Evolutionary conservation across 2,888 invertebrate species (phyloP), one percentile per base, ranked within the genome.

Genomic region (Nomada lathburiana): DNA sequence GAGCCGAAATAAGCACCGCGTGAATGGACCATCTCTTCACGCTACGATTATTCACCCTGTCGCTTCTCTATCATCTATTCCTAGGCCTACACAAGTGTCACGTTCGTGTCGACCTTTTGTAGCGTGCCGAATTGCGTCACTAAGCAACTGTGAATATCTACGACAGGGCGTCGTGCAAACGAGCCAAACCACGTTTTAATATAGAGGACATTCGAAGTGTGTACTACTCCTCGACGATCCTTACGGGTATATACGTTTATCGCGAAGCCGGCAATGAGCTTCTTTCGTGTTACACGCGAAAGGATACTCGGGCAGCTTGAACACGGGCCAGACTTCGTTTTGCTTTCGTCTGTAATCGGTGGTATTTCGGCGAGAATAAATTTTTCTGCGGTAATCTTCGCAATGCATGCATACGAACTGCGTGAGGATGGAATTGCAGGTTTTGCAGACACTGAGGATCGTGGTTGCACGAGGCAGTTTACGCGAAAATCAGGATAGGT

Each of bases 231-330:
- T 9, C 11, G 10, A 29, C 16, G 47, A 52, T 68, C 77, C 77
- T 77, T 60, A 69, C 26, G 44, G 44, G 36, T 10, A 1, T 7
- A 36, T 5, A 36, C 55, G 60, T 72, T 64, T 75, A 68, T 72
- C 71, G 70, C 9, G 59, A 63, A 50, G 52, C 55, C 67, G 67
- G 64, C 67, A 82, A 64, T 23, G 78, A 65, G 68, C n/a, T 62
- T 26, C 53, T 82, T 78, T 75, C 83, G 83, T 82, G 83, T 75
- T n/a, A 74, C 83, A 82, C 83, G 83, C 83, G 71, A 83, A 63
- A 68, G n/a, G 44, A 64, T 75, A 82, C 83, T 72, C 82, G 72
- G 36, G 75, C 64, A 52, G 50, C 52, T 71, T 55, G 53, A 72
- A 69, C 64, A 59, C n/a, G 16, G 42, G 42, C 57, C 10, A 18